These are phyloP conservation scores for Hartigia nigra DNA, from an alignment of 2,888 invertebrate genomes.

Conservation along the genomic window DNA sequence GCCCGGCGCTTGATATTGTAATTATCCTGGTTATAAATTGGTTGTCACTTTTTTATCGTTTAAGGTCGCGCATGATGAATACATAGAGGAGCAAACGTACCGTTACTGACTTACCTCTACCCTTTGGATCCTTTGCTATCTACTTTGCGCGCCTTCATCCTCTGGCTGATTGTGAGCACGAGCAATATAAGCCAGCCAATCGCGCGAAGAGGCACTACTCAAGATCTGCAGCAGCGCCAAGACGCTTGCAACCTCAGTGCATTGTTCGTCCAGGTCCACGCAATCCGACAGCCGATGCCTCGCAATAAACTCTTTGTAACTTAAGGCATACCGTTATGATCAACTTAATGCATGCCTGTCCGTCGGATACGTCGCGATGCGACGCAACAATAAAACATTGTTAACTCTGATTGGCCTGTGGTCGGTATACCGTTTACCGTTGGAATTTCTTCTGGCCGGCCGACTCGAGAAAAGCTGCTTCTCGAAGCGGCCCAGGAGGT, in stretches of 20 bases:
- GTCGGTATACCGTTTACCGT: constrained; percentile 52
- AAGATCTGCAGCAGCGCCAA: not conserved
- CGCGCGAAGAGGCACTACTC: not conserved
- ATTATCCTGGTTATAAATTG: constrained; percentile 63
- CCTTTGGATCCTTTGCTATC: constrained; percentile 27
- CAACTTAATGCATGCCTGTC: constrained; percentile 62
- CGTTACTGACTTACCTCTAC: constrained; percentile 53
- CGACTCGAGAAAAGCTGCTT: constrained; percentile 11
- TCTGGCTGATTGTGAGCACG: not conserved
- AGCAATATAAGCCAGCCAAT: not conserved
- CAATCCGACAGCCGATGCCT: constrained; percentile 46
- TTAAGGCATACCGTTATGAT: constrained; percentile 61
- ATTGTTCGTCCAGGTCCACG: constrained; percentile 26
- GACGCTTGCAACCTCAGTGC: not conserved
- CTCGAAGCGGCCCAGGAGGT: constrained; percentile 22
- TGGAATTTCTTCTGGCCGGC: constrained; percentile 43
- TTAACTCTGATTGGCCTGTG: constrained; percentile 61
- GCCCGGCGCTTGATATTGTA: constrained; percentile 57
- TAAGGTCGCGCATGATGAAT: constrained; percentile 60
- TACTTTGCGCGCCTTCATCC: constrained; percentile 23
- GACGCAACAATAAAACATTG: constrained; percentile 64
- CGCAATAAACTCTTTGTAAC: constrained; percentile 36
- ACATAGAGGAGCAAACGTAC: constrained; percentile 53
- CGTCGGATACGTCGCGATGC: constrained; percentile 44
- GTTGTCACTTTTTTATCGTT: constrained; percentile 57